phyloP scores from a whole-genome alignment of 2,113 vertebrate genomes.

The Ophiodon elongatus region DNA sequence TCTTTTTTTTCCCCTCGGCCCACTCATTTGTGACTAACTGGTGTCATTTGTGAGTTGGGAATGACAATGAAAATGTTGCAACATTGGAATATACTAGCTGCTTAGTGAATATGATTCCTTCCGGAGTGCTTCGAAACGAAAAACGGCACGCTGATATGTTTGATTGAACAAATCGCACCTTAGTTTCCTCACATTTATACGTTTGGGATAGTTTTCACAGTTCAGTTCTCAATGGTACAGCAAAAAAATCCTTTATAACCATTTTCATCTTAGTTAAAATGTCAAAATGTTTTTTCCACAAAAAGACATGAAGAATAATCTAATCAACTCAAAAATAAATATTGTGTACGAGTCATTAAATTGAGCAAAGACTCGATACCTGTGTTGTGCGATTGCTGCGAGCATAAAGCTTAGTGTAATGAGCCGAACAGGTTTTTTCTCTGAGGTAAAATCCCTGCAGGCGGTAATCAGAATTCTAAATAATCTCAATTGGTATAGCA shows the following conservation, averaged over 20 bases:
- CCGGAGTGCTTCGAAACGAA: neutral
- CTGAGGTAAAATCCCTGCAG: conserved; percentile 41
- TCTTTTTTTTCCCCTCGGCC: conserved; percentile 30
- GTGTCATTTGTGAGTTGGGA: conserved; percentile 32
- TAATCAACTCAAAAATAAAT: conserved; percentile 7
- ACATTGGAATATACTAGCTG: neutral
- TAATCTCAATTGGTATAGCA: conserved; percentile 44
- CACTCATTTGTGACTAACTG: conserved; percentile 43
- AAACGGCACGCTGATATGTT: neutral
- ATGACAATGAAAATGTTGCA: conserved; percentile 19
- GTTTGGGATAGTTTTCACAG: neutral
- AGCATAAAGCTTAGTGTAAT: conserved; percentile 40
- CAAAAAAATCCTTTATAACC: neutral
- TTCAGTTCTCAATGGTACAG: neutral
- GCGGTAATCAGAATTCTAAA: conserved; percentile 46
- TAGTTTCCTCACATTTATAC: neutral
- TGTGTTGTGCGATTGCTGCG: conserved; percentile 3
- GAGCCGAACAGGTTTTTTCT: conserved; percentile 45
- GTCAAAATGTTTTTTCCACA: neutral
- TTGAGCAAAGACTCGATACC: neutral
- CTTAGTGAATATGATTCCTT: neutral
- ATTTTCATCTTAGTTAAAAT: conserved; percentile 1
- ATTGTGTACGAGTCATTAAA: conserved; percentile 3
- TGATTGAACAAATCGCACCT: conserved; percentile 11
- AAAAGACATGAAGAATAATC: conserved; percentile 25